These are phyloP conservation scores for Schizaphis graminum DNA, from an alignment of 2,888 invertebrate genomes.

Conservation along the genomic window DNA sequence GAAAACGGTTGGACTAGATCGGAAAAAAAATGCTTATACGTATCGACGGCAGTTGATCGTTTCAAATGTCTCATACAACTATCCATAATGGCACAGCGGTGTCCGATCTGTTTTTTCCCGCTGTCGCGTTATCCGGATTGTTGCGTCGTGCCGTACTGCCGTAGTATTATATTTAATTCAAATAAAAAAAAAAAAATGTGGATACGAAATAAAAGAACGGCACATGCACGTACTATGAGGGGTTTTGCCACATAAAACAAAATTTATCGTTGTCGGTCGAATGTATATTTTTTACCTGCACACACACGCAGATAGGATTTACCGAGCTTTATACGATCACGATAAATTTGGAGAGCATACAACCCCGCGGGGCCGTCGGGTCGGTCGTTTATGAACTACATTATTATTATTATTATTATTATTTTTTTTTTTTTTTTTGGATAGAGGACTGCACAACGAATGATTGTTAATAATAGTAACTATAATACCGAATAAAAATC, in stretches of 20 bases:
- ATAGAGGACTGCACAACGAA: background rate
- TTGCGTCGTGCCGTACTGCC: background rate
- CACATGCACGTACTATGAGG: constrained; percentile 13
- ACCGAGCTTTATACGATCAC: constrained; percentile 40
- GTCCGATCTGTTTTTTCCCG: constrained; percentile 4
- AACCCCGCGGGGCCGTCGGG: background rate
- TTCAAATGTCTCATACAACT: background rate
- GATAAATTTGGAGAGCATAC: constrained; percentile 28
- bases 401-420: no score
- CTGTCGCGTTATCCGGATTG: background rate
- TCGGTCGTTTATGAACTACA: background rate
- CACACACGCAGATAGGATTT: constrained; percentile 6
- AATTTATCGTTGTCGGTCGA: constrained; percentile 56
- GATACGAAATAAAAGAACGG: background rate
- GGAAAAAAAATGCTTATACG: constrained; percentile 1
- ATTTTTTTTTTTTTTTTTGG: background rate
- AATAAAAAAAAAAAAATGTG: constrained; percentile 20
- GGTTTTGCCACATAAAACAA: constrained; percentile 51
- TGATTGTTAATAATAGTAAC: background rate
- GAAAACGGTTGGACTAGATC: constrained; percentile 29
- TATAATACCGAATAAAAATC: background rate
- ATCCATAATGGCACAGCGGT: constrained; percentile 24
- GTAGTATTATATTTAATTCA: constrained; percentile 46
- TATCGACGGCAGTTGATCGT: background rate
- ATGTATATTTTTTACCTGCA: constrained; percentile 8